These are phyloP conservation scores for Epinephelus lanceolatus DNA, from an alignment of 2,113 vertebrate genomes.

Conservation along the genomic window DNA sequence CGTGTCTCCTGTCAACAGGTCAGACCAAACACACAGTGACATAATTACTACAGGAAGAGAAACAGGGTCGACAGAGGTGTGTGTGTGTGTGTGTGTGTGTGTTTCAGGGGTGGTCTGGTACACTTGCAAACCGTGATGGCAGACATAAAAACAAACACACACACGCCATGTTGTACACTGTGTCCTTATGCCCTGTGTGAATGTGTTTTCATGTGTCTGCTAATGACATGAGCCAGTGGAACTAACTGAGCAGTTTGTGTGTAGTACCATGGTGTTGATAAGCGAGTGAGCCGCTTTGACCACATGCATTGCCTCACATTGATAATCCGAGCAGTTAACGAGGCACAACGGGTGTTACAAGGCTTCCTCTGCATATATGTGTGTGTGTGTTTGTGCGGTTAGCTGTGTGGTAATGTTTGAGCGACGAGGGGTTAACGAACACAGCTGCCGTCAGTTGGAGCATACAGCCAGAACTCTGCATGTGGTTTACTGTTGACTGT, in stretches of 20 bases:
- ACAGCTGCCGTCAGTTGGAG: slow-evolving; percentile 77
- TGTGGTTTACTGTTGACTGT: slow-evolving; percentile 71
- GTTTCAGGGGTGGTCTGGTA: slow-evolving; percentile 40
- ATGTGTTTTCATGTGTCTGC: slow-evolving; percentile 41
- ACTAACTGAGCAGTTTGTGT: background rate
- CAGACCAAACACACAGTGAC: slow-evolving; percentile 66
- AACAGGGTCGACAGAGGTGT: slow-evolving; percentile 46
- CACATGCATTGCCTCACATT: slow-evolving; percentile 55
- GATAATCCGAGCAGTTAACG: slow-evolving; percentile 68
- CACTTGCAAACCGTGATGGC: slow-evolving; percentile 17
- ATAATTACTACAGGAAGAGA: slow-evolving; percentile 63
- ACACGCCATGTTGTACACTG: slow-evolving; percentile 23
- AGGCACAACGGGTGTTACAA: slow-evolving; percentile 54
- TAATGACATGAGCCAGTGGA: slow-evolving; percentile 39
- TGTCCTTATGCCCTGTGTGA: slow-evolving; percentile 28
- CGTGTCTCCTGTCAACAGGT: slow-evolving; percentile 54
- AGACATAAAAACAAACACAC: slow-evolving; percentile 66
- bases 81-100: slow-evolving; percentile 46
- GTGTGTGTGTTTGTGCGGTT: slow-evolving; percentile 44
- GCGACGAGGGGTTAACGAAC: slow-evolving; percentile 72
- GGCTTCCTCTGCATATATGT: slow-evolving; percentile 30
- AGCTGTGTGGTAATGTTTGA: slow-evolving; percentile 70
- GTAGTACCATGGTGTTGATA: slow-evolving; percentile 41
- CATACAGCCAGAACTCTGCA: slow-evolving; percentile 51
- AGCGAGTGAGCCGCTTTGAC: slow-evolving; percentile 46